Base-by-base conservation (phyloP, 1,140 invertebrate genomes). In the Mycetomoellerius zeteki region DNA sequence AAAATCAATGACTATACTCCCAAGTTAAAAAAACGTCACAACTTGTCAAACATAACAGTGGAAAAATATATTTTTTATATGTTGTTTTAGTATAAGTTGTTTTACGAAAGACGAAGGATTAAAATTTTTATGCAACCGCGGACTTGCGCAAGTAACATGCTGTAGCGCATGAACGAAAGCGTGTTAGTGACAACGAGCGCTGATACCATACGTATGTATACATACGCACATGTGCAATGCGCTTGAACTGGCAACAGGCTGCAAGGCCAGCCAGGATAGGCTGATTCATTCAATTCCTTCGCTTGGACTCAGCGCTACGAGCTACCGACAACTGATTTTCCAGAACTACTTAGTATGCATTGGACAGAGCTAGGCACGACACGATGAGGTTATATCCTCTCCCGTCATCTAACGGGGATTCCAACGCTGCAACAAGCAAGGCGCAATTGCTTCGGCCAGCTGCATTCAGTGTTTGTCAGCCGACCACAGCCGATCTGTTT, bases 311-410 rank as follows among this genome's bases (percentile, higher is more conserved):
- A 65, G 62, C 58, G 64, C 37, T 86, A 87, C 80, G 60, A 88
- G 69, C 67, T 85, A 88, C 80, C 85, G 84, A 77, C 84, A 85
- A 90, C 88, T 67, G 90, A 92, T 92, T 90, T 91, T 90, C 80
- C 69, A 92, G 65, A 86, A 82, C 90, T 87, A 90, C 88, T 92
- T 92, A 77, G 60, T 91, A 92, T 92, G 90, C 90, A 91, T 91
- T 89, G 88, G 75, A 88, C 88, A 84, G 30, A 75, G 64, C 72
- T 58, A 33, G 47, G n/a, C 67, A 54, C 43, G 67, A 86, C 81
- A 78, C 85, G 82, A 86, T 82, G 87, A 64, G 88, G 71, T 43
- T 87, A 52, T 75, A 75, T 77, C 50, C 62, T 82, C 62, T 78
- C 84, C 76, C 78, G 72, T 89, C 85, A 81, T 87, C 71, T 89